Conservation (phyloP, 2,797 vertebrate genomes). For the Sciurus carolinensis region DNA sequence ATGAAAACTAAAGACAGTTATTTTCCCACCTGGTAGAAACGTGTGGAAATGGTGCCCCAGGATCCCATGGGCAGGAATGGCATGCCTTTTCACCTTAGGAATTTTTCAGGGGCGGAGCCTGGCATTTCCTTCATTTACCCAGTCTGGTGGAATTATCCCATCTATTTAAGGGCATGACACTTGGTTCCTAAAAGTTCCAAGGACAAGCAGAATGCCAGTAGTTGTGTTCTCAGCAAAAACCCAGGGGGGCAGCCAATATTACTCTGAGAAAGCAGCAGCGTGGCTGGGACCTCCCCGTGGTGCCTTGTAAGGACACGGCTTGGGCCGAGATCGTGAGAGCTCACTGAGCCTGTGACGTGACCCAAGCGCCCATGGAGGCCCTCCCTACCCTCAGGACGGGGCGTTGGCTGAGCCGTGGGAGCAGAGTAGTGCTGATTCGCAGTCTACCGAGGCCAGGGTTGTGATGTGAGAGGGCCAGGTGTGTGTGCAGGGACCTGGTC, state of each 20-base stretch:
- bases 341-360: fast-evolving
- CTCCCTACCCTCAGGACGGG: neutral
- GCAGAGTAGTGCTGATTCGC: fast-evolving
- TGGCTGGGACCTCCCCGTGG: neutral
- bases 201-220: slow-evolving; percentile 4
- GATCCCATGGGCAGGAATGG: slow-evolving; percentile 50
- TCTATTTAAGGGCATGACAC: slow-evolving; percentile 62
- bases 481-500: no score
- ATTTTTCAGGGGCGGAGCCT: neutral
- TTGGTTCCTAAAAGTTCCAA: slow-evolving; percentile 24
- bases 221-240: slow-evolving; percentile 13
- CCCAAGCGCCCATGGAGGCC: fast-evolving
- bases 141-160: neutral
- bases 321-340: neutral
- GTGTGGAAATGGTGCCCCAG: slow-evolving; percentile 53
- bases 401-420: no score
- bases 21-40: slow-evolving; percentile 83
- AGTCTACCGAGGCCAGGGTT: neutral
- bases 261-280: neutral
- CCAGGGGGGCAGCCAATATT: neutral
- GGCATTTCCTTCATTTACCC: neutral
- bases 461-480: fast-evolving
- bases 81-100: fast-evolving
- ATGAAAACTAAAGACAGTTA: slow-evolving; percentile 72
- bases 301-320: neutral